A percentile compares a stretch with the other conserved stretches of the same genome.
Conservation (phyloP, 2,113 vertebrate genomes). For the Platycercus adscitus region DNA sequence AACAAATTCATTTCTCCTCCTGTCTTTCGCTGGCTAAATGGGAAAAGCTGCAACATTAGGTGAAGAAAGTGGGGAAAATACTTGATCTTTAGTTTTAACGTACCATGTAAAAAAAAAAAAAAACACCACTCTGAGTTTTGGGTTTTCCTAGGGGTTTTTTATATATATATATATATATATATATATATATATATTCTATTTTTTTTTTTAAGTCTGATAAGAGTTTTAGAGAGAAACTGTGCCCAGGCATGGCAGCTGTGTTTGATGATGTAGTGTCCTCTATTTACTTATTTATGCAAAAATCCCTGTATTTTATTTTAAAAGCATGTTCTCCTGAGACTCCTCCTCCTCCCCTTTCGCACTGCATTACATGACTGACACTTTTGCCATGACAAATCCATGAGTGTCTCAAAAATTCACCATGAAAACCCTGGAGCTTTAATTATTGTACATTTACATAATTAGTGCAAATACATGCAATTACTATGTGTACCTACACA, state of each 20-base stretch:
- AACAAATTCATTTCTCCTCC: not conserved
- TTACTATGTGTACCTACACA: constrained; percentile 75
- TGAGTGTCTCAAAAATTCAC: constrained; percentile 69
- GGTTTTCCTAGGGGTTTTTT: not conserved
- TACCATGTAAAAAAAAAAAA: not conserved
- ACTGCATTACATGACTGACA: constrained; percentile 25
- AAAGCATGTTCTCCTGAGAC: not conserved
- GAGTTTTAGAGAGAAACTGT: not conserved
- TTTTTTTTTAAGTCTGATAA: not conserved
- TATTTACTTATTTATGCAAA: not conserved
- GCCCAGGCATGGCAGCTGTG: not conserved
- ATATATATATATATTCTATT: not conserved
- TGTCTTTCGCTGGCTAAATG: not conserved
- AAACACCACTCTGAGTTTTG: not conserved
- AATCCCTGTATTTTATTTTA: not conserved
- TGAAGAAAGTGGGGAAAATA: not conserved
- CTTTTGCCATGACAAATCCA: constrained; percentile 69
- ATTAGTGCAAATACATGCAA: constrained; percentile 77
- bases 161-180: too few species aligned
- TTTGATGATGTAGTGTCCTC: not conserved
- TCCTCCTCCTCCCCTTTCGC: not conserved
- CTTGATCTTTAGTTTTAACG: not conserved
- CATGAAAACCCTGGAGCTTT: constrained; percentile 71
- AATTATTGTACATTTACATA: constrained; percentile 74
- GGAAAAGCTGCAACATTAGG: not conserved